Percentiles rank a stretch among this genome's conserved stretches.
These are phyloP conservation scores for Todiramphus saurophagus DNA, from an alignment of 2,113 vertebrate genomes.

Conservation along the genomic window DNA sequence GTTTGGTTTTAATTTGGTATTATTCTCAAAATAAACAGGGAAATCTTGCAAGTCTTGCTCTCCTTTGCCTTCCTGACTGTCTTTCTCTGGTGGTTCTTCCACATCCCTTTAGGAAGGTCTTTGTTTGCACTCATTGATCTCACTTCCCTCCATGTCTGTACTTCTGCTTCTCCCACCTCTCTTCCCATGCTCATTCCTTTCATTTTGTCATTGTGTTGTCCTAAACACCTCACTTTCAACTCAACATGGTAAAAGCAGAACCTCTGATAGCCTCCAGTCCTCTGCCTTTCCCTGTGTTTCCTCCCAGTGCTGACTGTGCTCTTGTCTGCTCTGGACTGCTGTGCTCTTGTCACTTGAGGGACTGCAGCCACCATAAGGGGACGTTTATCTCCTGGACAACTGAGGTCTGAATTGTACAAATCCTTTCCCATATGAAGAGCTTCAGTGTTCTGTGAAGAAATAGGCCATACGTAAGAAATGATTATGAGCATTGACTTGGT, in stretches of 20 bases:
- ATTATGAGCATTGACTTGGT: neutral
- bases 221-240: neutral
- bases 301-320: neutral
- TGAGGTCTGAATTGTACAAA: neutral
- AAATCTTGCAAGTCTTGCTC: neutral
- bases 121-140: neutral
- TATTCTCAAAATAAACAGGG: neutral
- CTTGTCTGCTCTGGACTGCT: neutral
- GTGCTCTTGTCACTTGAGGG: neutral
- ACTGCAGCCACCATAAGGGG: neutral
- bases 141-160: neutral
- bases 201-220: neutral
- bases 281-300: neutral
- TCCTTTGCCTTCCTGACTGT: neutral
- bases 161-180: neutral
- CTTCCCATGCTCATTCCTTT: neutral
- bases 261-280: neutral
- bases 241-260: neutral
- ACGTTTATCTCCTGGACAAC: neutral
- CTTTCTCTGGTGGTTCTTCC: neutral
- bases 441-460: constrained; percentile 29
- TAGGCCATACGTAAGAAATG: constrained; percentile 17
- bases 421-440: neutral
- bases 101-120: neutral
- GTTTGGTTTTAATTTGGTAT: neutral